Base-by-base conservation (phyloP, 1,140 invertebrate species). In the Pissodes strobi region DNA sequence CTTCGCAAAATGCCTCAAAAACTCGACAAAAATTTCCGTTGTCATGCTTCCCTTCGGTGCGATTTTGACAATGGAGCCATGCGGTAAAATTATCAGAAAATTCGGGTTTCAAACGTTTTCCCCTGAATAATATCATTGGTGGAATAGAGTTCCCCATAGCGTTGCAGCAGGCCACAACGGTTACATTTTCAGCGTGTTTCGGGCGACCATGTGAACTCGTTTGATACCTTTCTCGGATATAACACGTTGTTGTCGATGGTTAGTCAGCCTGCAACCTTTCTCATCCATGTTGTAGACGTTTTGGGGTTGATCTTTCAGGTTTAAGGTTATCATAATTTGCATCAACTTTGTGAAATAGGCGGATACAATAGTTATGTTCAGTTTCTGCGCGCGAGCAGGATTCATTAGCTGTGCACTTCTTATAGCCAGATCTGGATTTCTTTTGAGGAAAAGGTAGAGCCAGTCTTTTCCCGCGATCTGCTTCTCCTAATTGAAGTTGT, bases 121-220 rank as follows among this genome's bases (percentile, higher is more conserved):
- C 72, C 17, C 76, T 72, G 60, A 71, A 74, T 19, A 72, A 62
- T 22, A 70, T 66, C 69, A 72, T 75, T 18, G 69, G 73, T 48
- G 59, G 43, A 46, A 79, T 69, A 59, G 62, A 43, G 6, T 62
- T 34, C 34, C 75, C 78, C 13, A 72, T 12, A 39, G 74, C 74
- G 69, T 75, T 79, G 5, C 57, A 72, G 5, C 78, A 80, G 15
- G 66, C 69, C 1, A 76, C 75, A 30, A 79, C 67, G 2, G 77
- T 80, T 1, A 79, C 76, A 53, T 75, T 80, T 69, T 79, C 71
- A 13, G 69, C 75, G 57, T 79, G 76, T 68, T 81, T 75, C 63
- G 68, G 2, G 74, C 75, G 9, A 77, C 52, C 17, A 73, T 18
- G 68, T 78, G 78, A 9, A 81, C 75, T 53, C 75, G 71, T 61